A percentile compares a stretch with the other conserved stretches of the same genome.
These are phyloP conservation scores for Pyrrhia umbra DNA, from an alignment of 2,888 invertebrate species.

Conservation along the genomic window DNA sequence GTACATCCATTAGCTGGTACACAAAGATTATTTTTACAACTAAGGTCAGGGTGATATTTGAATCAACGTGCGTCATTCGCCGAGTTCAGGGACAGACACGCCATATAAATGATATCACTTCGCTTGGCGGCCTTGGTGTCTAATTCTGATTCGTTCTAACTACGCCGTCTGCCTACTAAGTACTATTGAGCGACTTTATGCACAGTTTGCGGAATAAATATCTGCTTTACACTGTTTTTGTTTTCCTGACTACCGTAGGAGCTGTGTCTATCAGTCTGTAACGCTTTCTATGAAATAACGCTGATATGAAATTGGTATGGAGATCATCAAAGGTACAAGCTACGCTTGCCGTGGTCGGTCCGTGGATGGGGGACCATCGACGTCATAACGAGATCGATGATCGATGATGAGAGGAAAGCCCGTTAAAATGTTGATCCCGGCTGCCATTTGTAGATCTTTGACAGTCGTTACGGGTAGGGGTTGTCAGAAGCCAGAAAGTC, in stretches of 20 bases:
- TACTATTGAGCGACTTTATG: conserved; percentile 62
- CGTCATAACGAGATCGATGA: no score
- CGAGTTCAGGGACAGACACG: conserved; percentile 87
- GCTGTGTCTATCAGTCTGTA: no score
- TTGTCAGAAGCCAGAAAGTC: no score
- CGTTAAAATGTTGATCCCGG: no score
- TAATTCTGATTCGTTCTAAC: conserved; percentile 86
- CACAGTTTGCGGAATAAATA: conserved; percentile 59
- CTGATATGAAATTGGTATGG: no score
- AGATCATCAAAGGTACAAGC: no score
- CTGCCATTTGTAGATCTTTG: no score
- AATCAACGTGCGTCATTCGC: conserved; percentile 87
- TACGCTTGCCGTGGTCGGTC: no score
- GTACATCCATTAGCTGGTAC: conserved; percentile 72
- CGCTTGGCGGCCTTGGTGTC: conserved; percentile 83
- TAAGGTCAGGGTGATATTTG: conserved; percentile 86
- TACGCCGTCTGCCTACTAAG: conserved; percentile 86
- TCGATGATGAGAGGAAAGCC: no score
- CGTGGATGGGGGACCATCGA: no score
- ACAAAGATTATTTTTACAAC: conserved; percentile 81
- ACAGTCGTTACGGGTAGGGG: no score
- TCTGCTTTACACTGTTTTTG: conserved; percentile 59
- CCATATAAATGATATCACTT: conserved; percentile 88
- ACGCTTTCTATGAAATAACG: no score
- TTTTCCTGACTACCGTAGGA: conserved; percentile 19